Conservation (phyloP, 92 coral and sea anemone species). For the Scolanthus callimorphus region DNA sequence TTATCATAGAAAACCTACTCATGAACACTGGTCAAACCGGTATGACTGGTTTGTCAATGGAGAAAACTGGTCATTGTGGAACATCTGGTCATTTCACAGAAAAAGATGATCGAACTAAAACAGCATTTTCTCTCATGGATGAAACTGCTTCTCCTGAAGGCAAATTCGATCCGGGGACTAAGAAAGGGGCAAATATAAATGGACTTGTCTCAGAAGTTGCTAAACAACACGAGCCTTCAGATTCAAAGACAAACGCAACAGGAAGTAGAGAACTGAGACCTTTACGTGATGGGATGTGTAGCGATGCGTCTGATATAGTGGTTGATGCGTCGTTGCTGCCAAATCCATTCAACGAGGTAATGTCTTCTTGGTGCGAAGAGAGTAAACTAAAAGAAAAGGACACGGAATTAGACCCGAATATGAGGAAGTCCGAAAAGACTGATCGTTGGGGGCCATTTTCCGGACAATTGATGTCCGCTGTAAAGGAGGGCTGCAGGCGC, state of each 20-base stretch:
- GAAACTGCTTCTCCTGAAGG: not conserved
- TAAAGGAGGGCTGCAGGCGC: conserved; percentile 98
- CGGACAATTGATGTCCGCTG: conserved; percentile 96
- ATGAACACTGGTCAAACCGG: conserved; percentile 13
- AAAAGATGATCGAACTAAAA: not conserved
- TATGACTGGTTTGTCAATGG: conserved; percentile 1
- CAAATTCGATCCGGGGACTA: not conserved
- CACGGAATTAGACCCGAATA: not conserved
- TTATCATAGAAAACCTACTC: conserved; percentile 71
- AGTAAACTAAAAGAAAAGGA: not conserved
- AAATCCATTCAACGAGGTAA: not conserved
- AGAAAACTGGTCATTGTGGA: not conserved
- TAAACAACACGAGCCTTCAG: not conserved
- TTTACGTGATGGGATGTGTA: not conserved
- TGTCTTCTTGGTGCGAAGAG: not conserved
- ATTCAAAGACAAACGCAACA: not conserved
- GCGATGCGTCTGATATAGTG: not conserved
- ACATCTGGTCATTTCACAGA: not conserved
- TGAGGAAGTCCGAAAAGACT: not conserved
- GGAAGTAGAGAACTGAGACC: not conserved
- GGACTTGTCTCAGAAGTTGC: not conserved
- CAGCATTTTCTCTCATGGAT: not conserved
- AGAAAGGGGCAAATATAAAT: not conserved
- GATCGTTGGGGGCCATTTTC: conserved; percentile 77
- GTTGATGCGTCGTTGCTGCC: not conserved